Conservation (phyloP, 2,113 vertebrate species). For the Furnarius figulus region DNA sequence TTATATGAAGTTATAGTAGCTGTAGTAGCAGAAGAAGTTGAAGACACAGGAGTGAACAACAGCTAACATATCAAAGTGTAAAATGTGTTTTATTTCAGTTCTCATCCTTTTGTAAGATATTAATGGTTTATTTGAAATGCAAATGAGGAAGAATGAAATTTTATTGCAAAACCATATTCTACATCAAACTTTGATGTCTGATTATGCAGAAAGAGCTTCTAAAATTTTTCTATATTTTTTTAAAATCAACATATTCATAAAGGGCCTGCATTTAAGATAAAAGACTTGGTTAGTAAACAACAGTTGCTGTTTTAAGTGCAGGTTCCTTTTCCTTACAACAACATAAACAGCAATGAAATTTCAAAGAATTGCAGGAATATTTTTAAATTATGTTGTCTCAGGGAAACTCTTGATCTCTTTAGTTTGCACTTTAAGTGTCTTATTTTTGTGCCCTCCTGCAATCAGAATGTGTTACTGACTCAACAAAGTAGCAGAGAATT, state of each 20-base stretch:
- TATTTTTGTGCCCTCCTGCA: not conserved
- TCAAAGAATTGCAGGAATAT: not conserved
- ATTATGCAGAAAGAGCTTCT: not conserved
- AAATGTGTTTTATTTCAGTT: slow-evolving; percentile 20
- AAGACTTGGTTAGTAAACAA: not conserved
- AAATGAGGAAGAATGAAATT: slow-evolving; percentile 26
- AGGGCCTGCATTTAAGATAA: not conserved
- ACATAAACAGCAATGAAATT: not conserved
- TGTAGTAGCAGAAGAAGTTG: not conserved
- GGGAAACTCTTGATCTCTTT: not conserved
- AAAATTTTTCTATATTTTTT: not conserved
- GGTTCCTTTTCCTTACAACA: not conserved
- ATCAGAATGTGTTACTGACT: not conserved
- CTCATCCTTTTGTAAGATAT: slow-evolving; percentile 31
- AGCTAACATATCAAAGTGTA: slow-evolving; percentile 37
- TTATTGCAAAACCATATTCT: slow-evolving; percentile 16
- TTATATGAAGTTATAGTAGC: not conserved
- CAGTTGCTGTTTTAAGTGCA: not conserved
- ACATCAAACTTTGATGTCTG: slow-evolving; percentile 39
- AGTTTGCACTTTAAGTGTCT: not conserved
- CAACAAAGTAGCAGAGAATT: not conserved
- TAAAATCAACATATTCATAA: not conserved
- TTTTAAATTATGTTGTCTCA: not conserved
- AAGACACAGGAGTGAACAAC: not conserved
- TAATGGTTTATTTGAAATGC: slow-evolving; percentile 63